phyloP scores from a whole-genome alignment of 2,888 invertebrate genomes.

The Amblyteles armatorius region DNA sequence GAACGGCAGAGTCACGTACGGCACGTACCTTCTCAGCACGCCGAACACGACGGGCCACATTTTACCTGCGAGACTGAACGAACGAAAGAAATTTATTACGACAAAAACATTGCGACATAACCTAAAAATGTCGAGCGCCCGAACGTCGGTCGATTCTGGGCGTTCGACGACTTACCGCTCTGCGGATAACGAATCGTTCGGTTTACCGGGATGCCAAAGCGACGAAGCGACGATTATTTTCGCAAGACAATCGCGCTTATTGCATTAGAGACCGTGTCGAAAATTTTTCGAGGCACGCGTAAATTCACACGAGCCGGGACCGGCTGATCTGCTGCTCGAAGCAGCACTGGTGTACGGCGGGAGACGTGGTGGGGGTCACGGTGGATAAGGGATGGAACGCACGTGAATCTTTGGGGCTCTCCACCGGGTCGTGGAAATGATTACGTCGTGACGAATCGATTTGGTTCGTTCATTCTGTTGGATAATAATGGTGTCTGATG shows the following conservation, averaged over 20 bases:
- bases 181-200: neutral
- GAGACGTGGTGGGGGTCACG: neutral
- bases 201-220: conserved; percentile 4
- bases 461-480: too few relatives aligned
- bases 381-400: neutral
- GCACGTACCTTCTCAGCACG: conserved; percentile 90
- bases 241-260: neutral
- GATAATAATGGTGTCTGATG: too few relatives aligned
- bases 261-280: neutral
- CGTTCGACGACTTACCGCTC: conserved; percentile 29
- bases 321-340: conserved; percentile 13
- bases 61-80: conserved; percentile 73
- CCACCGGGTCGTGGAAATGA: too few relatives aligned
- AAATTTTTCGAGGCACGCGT: neutral
- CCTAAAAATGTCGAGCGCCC: neutral
- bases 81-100: neutral
- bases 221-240: conserved; percentile 19
- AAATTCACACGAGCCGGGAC: neutral
- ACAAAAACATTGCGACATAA: conserved; percentile 44
- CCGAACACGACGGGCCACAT: conserved; percentile 93
- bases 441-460: too few relatives aligned
- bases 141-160: neutral
- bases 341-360: neutral
- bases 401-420: neutral
- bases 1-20: conserved; percentile 92